Base-by-base conservation (phyloP, 1,140 invertebrate genomes). In the Brachionus calyciflorus region DNA sequence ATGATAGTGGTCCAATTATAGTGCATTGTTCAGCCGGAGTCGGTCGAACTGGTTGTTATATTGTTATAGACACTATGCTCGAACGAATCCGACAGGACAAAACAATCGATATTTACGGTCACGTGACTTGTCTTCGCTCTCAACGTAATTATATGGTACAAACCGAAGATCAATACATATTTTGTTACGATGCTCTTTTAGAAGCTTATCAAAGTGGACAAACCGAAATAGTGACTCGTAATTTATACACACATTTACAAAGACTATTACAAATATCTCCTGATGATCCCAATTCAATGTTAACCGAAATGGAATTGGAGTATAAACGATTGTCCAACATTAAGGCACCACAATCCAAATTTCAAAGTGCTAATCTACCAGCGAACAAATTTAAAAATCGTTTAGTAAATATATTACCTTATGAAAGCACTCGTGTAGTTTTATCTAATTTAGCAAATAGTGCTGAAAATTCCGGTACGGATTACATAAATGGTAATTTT, bases 121-220 rank as follows among this genome's bases (percentile, higher is more conserved):
- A 98, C 86, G 96, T 99, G 3, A 99, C 95, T 2, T 96, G 93
- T 82, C 87, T 99, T 21, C 88, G 97, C 76, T 93, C 95, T 10
- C 97, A 99, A 84, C 89, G 97, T 17, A 85, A 85, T 80, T 85
- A 85, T 80, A 85, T 86, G 82, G 85, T 86, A 28, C 93, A 99
- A 86, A 99, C 96, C 0, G 96, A 99, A 84, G 96, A 99, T 84
- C 97, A 99, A 84, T 99, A 99, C 84, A 94, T 99, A 75, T 99
- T 99, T 86, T 98, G 99, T 79, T 95, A 99, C 83, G 96, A 99
- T 17, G 68, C 77, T 2, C 2, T 65, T 0, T 9, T 28, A 2
- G 76, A 77, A 53, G 76, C 76, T 12, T 21, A 10, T 19, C 55
- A 77, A 53, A 94, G 93, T 81, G 96, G 95, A 3, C 90, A 91